Evolutionary conservation across 2,888 invertebrate genomes (phyloP).

Genomic region (Polymixis lichenea): DNA sequence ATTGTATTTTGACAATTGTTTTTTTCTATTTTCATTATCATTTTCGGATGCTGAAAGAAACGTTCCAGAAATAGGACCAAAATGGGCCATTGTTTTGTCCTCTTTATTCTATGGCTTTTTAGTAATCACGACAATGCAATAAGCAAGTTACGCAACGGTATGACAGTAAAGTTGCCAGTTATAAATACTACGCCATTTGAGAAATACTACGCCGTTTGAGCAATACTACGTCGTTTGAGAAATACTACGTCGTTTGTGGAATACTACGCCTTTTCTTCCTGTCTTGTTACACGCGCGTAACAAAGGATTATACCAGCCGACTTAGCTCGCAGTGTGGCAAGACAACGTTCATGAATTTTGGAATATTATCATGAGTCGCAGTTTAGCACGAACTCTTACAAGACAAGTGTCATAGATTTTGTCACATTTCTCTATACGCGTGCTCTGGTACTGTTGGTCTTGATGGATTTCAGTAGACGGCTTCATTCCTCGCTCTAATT

Average conservation of each 20-base stretch:
- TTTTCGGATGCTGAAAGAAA: background rate
- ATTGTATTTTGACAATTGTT: background rate
- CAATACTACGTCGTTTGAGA: constrained; percentile 1
- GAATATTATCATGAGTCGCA: background rate
- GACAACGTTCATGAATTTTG: background rate
- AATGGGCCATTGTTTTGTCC: background rate
- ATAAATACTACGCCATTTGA: constrained; percentile 2
- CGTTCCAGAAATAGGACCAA: too few relatives aligned
- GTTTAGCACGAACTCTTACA: background rate
- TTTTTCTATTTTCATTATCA: background rate
- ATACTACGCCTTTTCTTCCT: background rate
- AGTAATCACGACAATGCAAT: background rate
- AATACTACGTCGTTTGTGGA: background rate
- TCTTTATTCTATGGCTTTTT: too few relatives aligned
- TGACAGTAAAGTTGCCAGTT: constrained; percentile 1
- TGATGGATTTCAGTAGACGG: background rate
- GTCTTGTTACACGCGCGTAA: background rate
- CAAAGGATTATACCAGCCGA: constrained; percentile 1
- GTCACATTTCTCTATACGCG: background rate
- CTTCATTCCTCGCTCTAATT: background rate
- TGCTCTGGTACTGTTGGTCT: background rate
- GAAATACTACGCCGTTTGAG: constrained; percentile 10
- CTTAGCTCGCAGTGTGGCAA: background rate
- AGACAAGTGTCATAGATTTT: background rate
- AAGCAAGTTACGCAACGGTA: background rate